Base-by-base conservation (phyloP, 2,888 invertebrate species). In the Blastobasis lacticolella region DNA sequence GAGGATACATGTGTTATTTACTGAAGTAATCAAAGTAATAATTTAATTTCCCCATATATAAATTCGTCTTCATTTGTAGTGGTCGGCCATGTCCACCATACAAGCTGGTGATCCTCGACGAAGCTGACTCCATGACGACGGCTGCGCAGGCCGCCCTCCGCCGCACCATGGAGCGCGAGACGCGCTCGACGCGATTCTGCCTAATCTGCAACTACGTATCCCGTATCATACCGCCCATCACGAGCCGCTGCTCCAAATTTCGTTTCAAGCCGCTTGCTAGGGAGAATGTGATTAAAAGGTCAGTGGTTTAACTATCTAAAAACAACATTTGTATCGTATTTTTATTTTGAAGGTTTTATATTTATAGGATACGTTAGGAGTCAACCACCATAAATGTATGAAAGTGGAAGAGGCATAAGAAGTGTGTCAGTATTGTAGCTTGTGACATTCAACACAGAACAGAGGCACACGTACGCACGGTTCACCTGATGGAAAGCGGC, bases 151-250 rank as follows among this genome's bases (percentile, higher is more conserved):
- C 99, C 7, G 99, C 99, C 0, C 85, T 99, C 23, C 92, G 99
- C 56, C 92, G 99, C 55, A 99, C 98, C 1, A 99, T 99, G 96
- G 99, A 99, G 76, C 94, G 95, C 66, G 95, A 99, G 78, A 95
- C 97, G 0, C 93, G 94, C 61, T 95, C 96, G 4, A 99, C 99
- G 0, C 89, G 99, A 46, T 99, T 99, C 82, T 99, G 99, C 78
- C 90, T 99, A 37, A 95, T 99, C 63, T 99, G 99, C 83, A 99
- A 99, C 80, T 99, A 99, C 77, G 95, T 99, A 1, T 98, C 97
- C 0, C 91, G 97, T 50, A 99, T 99, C 56, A 99, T 99, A 67
- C 97, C 97, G 57, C 99, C 99, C 0, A 92, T 99, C 46, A 98
- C 98, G 0, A 99, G 99, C 4, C 91, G 99, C 68, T 99, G 99